Evolutionary conservation across 2,113 vertebrate genomes (phyloP), one percentile per base, ranked within the genome.

Genomic region (Heterocephalus glaber): DNA sequence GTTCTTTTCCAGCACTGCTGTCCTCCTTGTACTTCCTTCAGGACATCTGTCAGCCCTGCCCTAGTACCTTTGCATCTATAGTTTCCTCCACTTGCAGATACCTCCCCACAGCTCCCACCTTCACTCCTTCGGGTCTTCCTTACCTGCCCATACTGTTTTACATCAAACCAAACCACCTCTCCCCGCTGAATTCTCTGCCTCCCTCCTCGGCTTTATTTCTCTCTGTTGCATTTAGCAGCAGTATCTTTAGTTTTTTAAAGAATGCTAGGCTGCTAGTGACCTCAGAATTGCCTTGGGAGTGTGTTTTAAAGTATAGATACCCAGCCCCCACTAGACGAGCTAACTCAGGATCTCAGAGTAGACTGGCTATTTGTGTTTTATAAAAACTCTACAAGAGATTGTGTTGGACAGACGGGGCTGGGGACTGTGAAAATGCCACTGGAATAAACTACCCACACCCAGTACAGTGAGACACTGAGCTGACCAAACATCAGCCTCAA

Each of bases 221-320:
- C 30, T 60, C 54, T 13, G 16, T 35, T 65, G 12, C 61, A 68
- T 83, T 95, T 77, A 86, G 70, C 49, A 74, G 49, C 35, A 54
- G 49, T 35, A 54, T 63, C 52, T 86, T n/a, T 22, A 4, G n/a
- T 86, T 87, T 90, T 16, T 54, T 26, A 82, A 72, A 76, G n/a
- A 44, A 20, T 41, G 13, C 3, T 77, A 63, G 24, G 56, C 49
- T 66, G 19, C 70, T 41, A 82, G 24, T 47, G n/a, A 61, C 41
- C n/a, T 91, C 52, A 33, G 80, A 80, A 76, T 76, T 68, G 68
- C 41, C 38, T 63, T 19, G 52, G 47, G 26, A 90, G 26, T 28
- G 52, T 76, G 54, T 74, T 93, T 72, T 22, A 95, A 93, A 92
- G n/a, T 86, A 26, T 58, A 72, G 38, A 80, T 68, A 63, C 4